phyloP scores from a whole-genome alignment of 2,113 vertebrate genomes.

The Indicator indicator region DNA sequence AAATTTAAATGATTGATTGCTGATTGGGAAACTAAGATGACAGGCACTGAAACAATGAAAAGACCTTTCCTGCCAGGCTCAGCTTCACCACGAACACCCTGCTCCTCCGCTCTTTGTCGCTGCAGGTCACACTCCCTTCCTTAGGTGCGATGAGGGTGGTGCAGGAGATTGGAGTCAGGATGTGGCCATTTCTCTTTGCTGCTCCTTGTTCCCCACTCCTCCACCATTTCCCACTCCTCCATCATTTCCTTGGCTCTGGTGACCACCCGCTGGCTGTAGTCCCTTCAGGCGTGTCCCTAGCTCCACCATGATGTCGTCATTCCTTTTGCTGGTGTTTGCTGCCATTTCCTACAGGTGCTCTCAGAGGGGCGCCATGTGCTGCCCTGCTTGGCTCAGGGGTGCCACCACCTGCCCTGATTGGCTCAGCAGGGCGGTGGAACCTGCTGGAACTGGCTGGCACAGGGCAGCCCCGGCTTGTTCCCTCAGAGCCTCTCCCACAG shows the following conservation, averaged over 20 bases:
- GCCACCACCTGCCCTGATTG: rapidly evolving
- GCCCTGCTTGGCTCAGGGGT: background rate
- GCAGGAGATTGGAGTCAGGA: background rate
- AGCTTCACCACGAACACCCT: background rate
- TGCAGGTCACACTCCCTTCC: rapidly evolving
- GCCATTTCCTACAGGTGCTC: rapidly evolving
- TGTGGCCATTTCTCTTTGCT: background rate
- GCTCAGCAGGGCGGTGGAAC: too few species aligned
- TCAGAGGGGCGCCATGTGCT: rapidly evolving
- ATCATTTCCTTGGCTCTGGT: rapidly evolving
- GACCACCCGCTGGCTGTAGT: rapidly evolving
- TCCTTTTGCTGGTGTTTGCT: rapidly evolving
- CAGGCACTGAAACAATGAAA: background rate
- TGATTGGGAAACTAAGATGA: background rate
- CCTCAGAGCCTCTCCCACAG: background rate
- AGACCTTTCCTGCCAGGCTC: background rate
- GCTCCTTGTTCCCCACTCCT: background rate
- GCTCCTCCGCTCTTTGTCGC: rapidly evolving
- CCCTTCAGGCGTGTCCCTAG: rapidly evolving
- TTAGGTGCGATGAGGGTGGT: too few species aligned
- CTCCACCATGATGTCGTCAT: rapidly evolving
- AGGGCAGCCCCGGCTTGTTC: background rate
- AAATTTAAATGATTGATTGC: background rate
- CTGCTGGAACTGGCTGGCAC: background rate
- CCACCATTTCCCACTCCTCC: background rate